Evolutionary conservation across 2,797 vertebrate genomes (phyloP).

Genomic region (Labroides dimidiatus): DNA sequence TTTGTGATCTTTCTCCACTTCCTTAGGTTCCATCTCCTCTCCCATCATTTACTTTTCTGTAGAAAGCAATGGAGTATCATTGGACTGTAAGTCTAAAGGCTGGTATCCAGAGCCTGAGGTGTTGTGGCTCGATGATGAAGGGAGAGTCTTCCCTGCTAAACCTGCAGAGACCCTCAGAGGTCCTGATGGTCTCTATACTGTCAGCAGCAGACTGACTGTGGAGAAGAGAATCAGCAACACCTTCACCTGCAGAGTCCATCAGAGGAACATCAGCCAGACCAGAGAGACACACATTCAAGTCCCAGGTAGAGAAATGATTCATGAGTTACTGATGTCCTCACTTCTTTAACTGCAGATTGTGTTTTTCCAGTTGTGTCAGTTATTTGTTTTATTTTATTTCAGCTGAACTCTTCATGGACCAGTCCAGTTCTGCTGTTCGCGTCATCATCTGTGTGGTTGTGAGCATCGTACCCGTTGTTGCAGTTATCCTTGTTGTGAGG

Average conservation of each 20-base stretch:
- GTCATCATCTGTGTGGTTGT: background rate
- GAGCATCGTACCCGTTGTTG: background rate
- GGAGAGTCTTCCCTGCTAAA: slow-evolving; percentile 16
- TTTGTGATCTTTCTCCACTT: background rate
- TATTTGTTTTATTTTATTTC: background rate
- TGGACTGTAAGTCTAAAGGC: background rate
- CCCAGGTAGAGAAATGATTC: background rate
- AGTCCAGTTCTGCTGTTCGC: background rate
- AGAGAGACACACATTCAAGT: slow-evolving; percentile 6
- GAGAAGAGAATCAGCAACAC: slow-evolving; percentile 17
- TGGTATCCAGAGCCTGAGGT: slow-evolving; percentile 19
- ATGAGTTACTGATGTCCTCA: background rate
- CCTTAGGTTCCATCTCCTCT: slow-evolving; percentile 7
- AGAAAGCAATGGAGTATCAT: background rate
- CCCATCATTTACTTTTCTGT: background rate
- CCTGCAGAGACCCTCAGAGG: slow-evolving; percentile 16
- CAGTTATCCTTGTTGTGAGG: background rate
- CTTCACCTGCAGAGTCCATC: slow-evolving; percentile 39
- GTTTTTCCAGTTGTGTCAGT: no score
- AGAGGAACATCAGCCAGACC: slow-evolving; percentile 14
- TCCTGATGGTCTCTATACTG: slow-evolving; percentile 16
- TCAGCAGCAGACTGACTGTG: slow-evolving; percentile 35
- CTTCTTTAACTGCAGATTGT: no score
- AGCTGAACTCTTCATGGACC: slow-evolving; percentile 5
- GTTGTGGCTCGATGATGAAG: background rate